Conservation (phyloP, 2,888 invertebrate species). For the Monopis laevigella region DNA sequence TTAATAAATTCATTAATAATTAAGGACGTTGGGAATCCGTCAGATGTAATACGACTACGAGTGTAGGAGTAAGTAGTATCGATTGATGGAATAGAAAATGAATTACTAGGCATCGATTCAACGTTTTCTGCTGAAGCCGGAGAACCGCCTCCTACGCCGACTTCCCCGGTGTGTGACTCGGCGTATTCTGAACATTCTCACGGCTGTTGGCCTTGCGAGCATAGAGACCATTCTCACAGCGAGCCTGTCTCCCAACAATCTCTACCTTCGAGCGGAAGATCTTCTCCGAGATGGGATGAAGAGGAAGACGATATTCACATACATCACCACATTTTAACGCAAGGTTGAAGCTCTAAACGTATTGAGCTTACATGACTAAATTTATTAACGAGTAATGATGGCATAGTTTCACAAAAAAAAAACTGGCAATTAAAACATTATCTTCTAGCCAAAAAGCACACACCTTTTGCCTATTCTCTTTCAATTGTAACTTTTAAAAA, state of each 20-base stretch:
- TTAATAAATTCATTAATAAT: no score
- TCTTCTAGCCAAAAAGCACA: no score
- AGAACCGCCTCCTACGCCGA: slow-evolving; percentile 44
- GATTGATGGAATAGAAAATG: no score
- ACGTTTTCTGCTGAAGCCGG: slow-evolving; percentile 58
- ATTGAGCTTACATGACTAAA: not conserved
- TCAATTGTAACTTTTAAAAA: no score
- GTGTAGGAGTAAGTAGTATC: no score
- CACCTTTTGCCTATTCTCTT: no score
- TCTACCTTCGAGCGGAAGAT: slow-evolving; percentile 53
- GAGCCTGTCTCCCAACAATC: slow-evolving; percentile 45
- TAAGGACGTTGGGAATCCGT: no score
- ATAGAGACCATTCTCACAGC: slow-evolving; percentile 43
- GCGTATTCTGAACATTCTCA: slow-evolving; percentile 56
- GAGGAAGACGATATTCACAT: slow-evolving; percentile 43
- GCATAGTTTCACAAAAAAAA: no score
- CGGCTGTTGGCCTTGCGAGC: slow-evolving; percentile 59
- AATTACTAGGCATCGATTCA: slow-evolving; percentile 54
- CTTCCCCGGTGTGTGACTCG: slow-evolving; percentile 59
- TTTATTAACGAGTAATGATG: no score
- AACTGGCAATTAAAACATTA: no score
- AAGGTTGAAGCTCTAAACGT: slow-evolving; percentile 53
- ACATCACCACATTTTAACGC: slow-evolving; percentile 38
- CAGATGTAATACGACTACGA: no score
- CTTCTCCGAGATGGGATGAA: slow-evolving; percentile 57